Percentiles rank a stretch among this genome's conserved stretches.
Evolutionary conservation across 1,140 invertebrate genomes (phyloP).

Genomic region (Leucophenga varia): DNA sequence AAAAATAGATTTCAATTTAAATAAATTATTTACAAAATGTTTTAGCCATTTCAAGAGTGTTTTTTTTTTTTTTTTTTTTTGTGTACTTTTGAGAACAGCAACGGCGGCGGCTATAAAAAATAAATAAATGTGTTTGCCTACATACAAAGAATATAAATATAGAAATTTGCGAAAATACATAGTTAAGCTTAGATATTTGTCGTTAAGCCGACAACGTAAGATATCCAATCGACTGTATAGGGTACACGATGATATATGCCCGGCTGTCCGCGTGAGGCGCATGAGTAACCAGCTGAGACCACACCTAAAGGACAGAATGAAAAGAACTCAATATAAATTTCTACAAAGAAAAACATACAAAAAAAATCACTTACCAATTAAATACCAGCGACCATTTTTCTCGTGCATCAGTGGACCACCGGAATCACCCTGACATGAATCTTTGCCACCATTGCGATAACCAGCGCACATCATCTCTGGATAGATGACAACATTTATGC

Average conservation of each 20-base stretch:
- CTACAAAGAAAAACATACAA: background rate
- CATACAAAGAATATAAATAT: too few species aligned
- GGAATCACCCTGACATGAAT: constrained; percentile 76
- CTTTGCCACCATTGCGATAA: constrained; percentile 84
- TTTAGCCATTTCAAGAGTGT: constrained; percentile 14
- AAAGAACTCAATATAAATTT: background rate
- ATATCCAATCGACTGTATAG: constrained; percentile 92
- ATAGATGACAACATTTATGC: constrained; percentile 91
- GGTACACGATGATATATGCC: constrained; percentile 93
- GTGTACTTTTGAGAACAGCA: constrained; percentile 20
- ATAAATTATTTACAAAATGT: constrained; percentile 23
- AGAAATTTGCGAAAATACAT: too few species aligned
- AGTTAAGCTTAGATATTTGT: constrained; percentile 32
- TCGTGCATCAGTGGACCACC: constrained; percentile 89
- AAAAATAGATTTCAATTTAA: background rate
- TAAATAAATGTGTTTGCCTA: too few species aligned
- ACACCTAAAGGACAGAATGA: constrained; percentile 61
- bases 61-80: constrained; percentile 14
- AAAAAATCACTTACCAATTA: constrained; percentile 62
- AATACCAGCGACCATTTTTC: constrained; percentile 80
- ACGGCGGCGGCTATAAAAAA: constrained; percentile 1
- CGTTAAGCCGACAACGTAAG: constrained; percentile 60
- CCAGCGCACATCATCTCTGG: constrained; percentile 97
- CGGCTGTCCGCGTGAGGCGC: constrained; percentile 86
- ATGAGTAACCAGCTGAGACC: constrained; percentile 91